Conservation (phyloP, 2,113 vertebrate genomes). For the Phodopus roborovskii region DNA sequence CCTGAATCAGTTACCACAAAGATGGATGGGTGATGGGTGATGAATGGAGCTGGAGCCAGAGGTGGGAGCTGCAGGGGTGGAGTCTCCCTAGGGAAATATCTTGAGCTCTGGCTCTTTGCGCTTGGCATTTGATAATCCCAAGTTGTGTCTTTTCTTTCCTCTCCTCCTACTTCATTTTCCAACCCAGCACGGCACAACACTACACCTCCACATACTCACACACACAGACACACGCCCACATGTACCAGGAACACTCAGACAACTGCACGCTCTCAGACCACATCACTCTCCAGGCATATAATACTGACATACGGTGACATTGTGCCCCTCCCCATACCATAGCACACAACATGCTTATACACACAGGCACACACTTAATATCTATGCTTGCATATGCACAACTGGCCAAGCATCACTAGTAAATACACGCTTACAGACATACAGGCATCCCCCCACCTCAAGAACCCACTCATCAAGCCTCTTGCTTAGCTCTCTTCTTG, state of each 20-base stretch:
- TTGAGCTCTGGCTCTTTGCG: neutral
- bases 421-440: neutral
- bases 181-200: neutral
- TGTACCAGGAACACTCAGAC: neutral
- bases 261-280: neutral
- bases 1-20: accelerated
- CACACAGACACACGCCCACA: neutral
- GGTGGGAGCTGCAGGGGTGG: neutral
- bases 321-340: accelerated
- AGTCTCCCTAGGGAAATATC: neutral
- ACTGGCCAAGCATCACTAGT: neutral
- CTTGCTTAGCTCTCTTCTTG: neutral
- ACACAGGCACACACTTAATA: neutral
- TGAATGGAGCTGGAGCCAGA: neutral
- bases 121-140: neutral
- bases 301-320: too few species aligned
- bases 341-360: accelerated
- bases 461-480: neutral
- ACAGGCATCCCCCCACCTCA: too few species aligned
- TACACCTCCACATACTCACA: neutral
- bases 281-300: neutral
- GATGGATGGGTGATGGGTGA: neutral
- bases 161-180: constrained; percentile 46
- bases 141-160: constrained; percentile 37
- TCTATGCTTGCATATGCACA: neutral